Evolutionary conservation across 2,888 invertebrate species (phyloP).

Genomic region (Aleiodes leptofemur): DNA sequence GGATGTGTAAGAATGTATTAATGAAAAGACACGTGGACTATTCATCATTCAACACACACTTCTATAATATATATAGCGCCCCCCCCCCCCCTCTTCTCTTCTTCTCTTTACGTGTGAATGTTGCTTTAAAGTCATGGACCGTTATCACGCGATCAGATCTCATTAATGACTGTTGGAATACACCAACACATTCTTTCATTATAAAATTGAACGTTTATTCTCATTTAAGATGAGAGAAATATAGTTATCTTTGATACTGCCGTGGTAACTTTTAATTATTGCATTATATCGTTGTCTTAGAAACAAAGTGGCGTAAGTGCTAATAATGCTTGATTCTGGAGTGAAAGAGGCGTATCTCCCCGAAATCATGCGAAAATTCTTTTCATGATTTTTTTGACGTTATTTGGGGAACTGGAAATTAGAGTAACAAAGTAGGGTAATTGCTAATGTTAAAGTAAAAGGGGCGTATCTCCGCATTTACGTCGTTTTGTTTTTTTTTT

Average conservation of each 20-base stretch:
- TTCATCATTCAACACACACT: slow-evolving; percentile 41
- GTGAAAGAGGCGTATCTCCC: no score
- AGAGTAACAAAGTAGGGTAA: no score
- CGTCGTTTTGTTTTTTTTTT: no score
- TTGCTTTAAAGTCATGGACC: slow-evolving; percentile 23
- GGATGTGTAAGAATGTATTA: slow-evolving; percentile 29
- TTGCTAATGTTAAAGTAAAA: no score
- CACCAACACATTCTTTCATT: background rate
- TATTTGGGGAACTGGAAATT: no score
- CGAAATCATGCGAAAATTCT: no score
- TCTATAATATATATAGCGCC: slow-evolving; percentile 15
- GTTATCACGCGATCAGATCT: slow-evolving; percentile 45
- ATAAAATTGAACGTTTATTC: background rate
- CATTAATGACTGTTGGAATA: slow-evolving; percentile 42
- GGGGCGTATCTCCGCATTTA: no score
- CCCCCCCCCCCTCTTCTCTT: background rate
- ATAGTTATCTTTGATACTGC: slow-evolving; percentile 9
- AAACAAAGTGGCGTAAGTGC: no score
- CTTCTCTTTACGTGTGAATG: slow-evolving; percentile 37
- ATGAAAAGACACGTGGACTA: slow-evolving; percentile 42
- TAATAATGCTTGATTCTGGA: no score
- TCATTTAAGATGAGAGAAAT: slow-evolving; percentile 17
- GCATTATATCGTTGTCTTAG: no score
- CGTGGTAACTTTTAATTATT: slow-evolving; percentile 27
- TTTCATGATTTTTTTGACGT: no score